These are phyloP conservation scores for Poliocrania exsul DNA, from an alignment of 2,797 vertebrate genomes.

Conservation along the genomic window DNA sequence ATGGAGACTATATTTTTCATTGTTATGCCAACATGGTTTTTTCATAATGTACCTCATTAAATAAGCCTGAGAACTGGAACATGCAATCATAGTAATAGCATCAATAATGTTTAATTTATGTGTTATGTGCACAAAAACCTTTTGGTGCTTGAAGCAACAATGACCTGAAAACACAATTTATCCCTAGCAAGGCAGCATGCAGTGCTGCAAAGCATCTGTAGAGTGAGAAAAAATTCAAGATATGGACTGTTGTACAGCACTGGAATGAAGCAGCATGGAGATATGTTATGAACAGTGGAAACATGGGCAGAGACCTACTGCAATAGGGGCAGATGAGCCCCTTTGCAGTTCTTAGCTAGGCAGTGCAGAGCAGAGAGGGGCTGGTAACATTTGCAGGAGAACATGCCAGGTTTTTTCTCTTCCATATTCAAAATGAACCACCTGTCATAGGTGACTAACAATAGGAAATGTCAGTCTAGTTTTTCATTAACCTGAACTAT, in stretches of 20 bases:
- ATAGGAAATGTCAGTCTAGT: rapidly evolving
- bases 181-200: not conserved
- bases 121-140: not conserved
- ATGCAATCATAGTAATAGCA: not conserved
- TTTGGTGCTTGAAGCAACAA: slow-evolving; percentile 29
- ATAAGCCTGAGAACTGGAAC: slow-evolving; percentile 34
- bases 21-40: slow-evolving; percentile 25
- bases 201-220: not conserved
- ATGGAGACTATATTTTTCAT: not conserved
- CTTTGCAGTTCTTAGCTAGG: not conserved
- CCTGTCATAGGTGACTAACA: not conserved
- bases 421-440: not conserved
- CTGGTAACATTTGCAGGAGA: not conserved
- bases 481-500: not conserved
- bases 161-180: slow-evolving; percentile 20
- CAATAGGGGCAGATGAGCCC: not conserved
- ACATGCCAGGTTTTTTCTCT: not conserved
- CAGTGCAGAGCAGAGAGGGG: not conserved
- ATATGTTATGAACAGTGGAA: not conserved
- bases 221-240: not conserved
- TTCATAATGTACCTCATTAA: slow-evolving; percentile 27
- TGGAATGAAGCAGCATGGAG: not conserved
- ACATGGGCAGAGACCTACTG: not conserved
- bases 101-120: slow-evolving; percentile 52
- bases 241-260: not conserved